Evolutionary conservation across 1,140 invertebrate genomes (phyloP).

Genomic region (Anastrepha ludens): DNA sequence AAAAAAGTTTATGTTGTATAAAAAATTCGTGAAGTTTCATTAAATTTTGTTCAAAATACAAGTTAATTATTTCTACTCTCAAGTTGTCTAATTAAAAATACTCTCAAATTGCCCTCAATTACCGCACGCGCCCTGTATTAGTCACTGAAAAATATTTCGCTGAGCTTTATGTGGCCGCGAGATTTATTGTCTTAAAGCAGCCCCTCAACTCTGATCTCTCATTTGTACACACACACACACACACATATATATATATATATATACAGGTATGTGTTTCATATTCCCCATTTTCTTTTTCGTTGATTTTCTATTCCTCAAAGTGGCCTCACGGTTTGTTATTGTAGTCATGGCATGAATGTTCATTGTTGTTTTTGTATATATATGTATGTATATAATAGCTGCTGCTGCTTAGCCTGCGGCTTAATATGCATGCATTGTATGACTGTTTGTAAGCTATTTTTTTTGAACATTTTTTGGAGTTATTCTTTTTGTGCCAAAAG

Average conservation of each 20-base stretch:
- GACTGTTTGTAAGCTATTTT: background rate
- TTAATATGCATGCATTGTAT: background rate
- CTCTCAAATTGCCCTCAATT: too few relatives aligned
- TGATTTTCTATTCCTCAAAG: conserved; percentile 42
- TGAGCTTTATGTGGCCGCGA: conserved; percentile 40
- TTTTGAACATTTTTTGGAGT: background rate
- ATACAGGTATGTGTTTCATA: background rate
- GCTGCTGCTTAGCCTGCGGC: too few relatives aligned
- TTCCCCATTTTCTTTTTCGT: conserved; percentile 22
- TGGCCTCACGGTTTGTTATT: conserved; percentile 31
- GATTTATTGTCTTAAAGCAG: conserved; percentile 32
- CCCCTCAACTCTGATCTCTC: conserved; percentile 17
- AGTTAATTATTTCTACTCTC: too few relatives aligned
- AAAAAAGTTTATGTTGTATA: too few relatives aligned
- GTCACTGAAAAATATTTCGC: background rate
- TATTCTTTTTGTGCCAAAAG: conserved; percentile 36
- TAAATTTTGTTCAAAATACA: too few relatives aligned
- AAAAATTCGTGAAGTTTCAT: too few relatives aligned
- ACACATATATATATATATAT: background rate
- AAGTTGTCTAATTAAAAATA: too few relatives aligned
- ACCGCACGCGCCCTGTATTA: too few relatives aligned
- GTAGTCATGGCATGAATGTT: background rate
- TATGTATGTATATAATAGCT: too few relatives aligned
- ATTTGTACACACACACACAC: background rate
- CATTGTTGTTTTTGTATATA: too few relatives aligned